These are phyloP conservation scores for Gymnoscopelus microlampas DNA, from an alignment of 2,797 vertebrate species.

Conservation along the genomic window DNA sequence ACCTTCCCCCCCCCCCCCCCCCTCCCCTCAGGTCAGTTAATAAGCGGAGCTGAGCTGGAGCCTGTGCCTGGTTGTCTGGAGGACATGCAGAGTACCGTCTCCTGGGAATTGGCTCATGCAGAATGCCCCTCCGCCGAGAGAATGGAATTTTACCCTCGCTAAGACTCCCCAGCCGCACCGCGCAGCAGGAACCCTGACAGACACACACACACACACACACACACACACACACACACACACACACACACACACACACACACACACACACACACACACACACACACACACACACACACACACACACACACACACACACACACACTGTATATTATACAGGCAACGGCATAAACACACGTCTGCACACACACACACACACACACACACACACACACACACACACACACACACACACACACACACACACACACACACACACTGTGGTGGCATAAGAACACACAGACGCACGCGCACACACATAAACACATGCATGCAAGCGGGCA, in stretches of 20 bases:
- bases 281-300: neutral
- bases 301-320: neutral
- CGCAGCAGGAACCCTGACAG: conserved; percentile 80
- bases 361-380: conserved; percentile 1
- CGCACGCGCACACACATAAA: neutral
- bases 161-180: conserved; percentile 83
- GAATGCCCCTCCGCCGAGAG: conserved; percentile 89
- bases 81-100: conserved; percentile 90
- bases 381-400: conserved; percentile 1
- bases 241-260: neutral
- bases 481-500: neutral
- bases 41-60: conserved; percentile 84
- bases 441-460: neutral
- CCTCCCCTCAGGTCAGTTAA: conserved; percentile 87
- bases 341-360: neutral
- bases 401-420: conserved; percentile 25
- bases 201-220: conserved; percentile 41
- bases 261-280: conserved; percentile 2
- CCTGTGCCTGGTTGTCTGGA: conserved; percentile 86
- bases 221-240: neutral
- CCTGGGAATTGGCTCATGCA: conserved; percentile 93
- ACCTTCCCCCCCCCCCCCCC: neutral
- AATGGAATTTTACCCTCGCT: conserved; percentile 96
- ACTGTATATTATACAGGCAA: too few species aligned
- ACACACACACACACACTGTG: neutral